phyloP scores from a whole-genome alignment of 2,797 vertebrate species.

The Lagodon rhomboides region DNA sequence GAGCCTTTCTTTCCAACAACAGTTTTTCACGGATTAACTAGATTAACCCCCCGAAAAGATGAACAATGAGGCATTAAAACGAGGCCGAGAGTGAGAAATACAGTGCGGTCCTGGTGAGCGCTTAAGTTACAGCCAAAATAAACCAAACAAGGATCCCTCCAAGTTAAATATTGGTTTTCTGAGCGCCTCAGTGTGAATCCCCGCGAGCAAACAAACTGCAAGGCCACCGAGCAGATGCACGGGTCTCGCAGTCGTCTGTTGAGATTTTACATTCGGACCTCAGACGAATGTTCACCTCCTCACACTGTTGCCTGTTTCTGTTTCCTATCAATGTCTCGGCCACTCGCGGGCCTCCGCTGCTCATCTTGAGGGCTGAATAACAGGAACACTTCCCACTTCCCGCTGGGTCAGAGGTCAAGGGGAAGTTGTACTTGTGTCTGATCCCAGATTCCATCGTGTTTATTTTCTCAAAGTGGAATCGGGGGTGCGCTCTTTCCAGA shows the following conservation, averaged over 20 bases:
- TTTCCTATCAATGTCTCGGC: slow-evolving; percentile 13
- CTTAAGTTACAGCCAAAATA: slow-evolving; percentile 12
- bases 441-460: slow-evolving; percentile 83
- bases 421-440: slow-evolving; percentile 79
- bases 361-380: slow-evolving; percentile 72
- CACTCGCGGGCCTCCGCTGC: neutral
- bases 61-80: slow-evolving; percentile 26
- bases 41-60: neutral
- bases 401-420: slow-evolving; percentile 77
- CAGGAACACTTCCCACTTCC: slow-evolving; percentile 81
- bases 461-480: slow-evolving; percentile 81
- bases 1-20: slow-evolving; percentile 29
- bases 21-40: slow-evolving; percentile 16
- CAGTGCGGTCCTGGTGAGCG: no score
- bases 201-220: slow-evolving; percentile 8
- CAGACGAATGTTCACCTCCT: slow-evolving; percentile 13
- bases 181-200: slow-evolving; percentile 42
- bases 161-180: slow-evolving; percentile 52
- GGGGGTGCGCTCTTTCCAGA: slow-evolving; percentile 48
- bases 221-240: slow-evolving; percentile 11
- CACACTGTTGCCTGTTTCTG: slow-evolving; percentile 3
- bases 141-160: slow-evolving; percentile 19
- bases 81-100: no score
- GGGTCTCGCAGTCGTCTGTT: slow-evolving; percentile 22
- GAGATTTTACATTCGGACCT: slow-evolving; percentile 19